Percentiles rank a stretch among this genome's conserved stretches.
Conservation (phyloP, 1,140 invertebrate species). For the Apis dorsata region DNA sequence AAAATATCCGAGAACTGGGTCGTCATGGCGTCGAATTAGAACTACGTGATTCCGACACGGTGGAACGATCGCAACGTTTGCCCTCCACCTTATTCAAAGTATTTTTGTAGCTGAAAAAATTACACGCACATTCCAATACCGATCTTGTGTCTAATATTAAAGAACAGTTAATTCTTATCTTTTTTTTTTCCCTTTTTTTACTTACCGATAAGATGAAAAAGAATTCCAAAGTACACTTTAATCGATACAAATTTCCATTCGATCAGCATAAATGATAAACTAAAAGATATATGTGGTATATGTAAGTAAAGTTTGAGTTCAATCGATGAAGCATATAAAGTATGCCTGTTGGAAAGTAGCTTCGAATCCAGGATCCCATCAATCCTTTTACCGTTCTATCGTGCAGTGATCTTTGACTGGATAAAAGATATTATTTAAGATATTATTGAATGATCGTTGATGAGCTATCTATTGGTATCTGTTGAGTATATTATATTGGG, state of each 20-base stretch:
- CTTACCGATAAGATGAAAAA: too few species aligned
- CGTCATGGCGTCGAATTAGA: slow-evolving; percentile 2
- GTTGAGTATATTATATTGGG: too few species aligned
- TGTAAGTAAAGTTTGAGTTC: too few species aligned
- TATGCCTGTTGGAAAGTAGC: slow-evolving; percentile 8
- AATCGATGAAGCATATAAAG: slow-evolving; percentile 4
- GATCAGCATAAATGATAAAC: not conserved
- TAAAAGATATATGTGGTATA: not conserved
- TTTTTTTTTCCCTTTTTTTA: too few species aligned
- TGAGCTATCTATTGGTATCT: too few species aligned
- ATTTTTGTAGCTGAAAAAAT: not conserved
- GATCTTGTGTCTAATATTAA: not conserved
- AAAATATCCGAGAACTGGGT: not conserved
- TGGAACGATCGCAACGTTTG: not conserved
- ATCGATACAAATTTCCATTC: not conserved
- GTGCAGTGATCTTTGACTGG: not conserved
- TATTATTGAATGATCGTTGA: too few species aligned
- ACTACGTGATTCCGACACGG: not conserved
- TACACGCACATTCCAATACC: not conserved
- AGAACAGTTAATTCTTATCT: not conserved
- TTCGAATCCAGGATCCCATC: not conserved
- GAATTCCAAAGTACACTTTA: too few species aligned
- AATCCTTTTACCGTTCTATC: slow-evolving; percentile 16
- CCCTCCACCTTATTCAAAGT: not conserved
- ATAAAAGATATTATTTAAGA: too few species aligned